Evolutionary conservation across 2,797 vertebrate species (phyloP).

Genomic region (Hipposideros larvatus): DNA sequence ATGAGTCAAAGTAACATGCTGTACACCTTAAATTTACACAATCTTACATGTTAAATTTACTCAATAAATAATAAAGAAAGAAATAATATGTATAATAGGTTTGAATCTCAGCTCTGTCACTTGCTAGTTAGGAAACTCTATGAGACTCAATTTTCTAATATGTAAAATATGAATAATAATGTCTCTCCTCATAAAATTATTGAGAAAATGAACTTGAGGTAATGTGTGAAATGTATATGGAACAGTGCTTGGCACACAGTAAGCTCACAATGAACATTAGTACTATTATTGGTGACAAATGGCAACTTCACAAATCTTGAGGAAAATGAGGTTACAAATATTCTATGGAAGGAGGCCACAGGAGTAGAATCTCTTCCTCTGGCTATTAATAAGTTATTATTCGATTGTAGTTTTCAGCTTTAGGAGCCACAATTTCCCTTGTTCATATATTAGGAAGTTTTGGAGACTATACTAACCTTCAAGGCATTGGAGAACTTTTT

Average conservation of each 20-base stretch:
- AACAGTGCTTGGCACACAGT: neutral
- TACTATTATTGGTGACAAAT: neutral
- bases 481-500: neutral
- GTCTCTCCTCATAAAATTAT: neutral
- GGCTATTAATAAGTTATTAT: neutral
- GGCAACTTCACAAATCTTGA: neutral
- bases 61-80: neutral
- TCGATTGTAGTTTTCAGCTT: neutral
- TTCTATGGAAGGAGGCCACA: neutral
- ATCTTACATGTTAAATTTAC: neutral
- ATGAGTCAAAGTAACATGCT: neutral
- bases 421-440: neutral
- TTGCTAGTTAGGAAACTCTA: neutral
- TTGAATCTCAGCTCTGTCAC: constrained; percentile 8
- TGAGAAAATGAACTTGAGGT: neutral
- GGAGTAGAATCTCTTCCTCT: neutral
- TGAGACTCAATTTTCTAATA: neutral
- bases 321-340: neutral
- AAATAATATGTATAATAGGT: neutral
- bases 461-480: neutral
- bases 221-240: neutral
- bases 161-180: neutral
- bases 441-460: neutral
- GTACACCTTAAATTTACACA: neutral
- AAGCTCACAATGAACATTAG: neutral